Base-by-base conservation (phyloP, 2,888 invertebrate species). In the Lithosia quadra region DNA sequence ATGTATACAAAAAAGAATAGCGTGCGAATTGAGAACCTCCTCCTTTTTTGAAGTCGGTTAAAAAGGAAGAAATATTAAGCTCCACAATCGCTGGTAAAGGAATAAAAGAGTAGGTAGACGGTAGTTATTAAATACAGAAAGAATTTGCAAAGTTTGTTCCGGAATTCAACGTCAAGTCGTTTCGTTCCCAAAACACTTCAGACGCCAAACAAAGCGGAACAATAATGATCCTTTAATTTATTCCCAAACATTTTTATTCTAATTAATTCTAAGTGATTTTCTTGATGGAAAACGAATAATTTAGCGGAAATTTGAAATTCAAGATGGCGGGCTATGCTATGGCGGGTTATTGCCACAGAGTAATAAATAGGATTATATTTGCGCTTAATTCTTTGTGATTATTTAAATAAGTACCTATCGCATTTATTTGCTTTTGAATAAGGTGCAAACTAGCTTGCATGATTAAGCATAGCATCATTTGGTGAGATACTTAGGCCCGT, bases 231-330 rank as follows among this genome's bases (percentile, higher is more conserved):
- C 59, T 8, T 55, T 58, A 78, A 78, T 63, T 55, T 81, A 85
- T 82, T 79, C 76, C 65, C 63, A 53, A 68, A 55, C 63, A 53
- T 69, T 68, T 74, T 65, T 67, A 82, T 75, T 74, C 58, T 49
- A 66, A 82, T 82, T 76, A 75, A 78, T 81, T 81, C 83, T 77
- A 70, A 68, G 24, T 58, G 77, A 77, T 75, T 77, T 79, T 76
- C 69, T 74, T 65, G 72, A 63, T 74, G 65, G 74, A 72, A 75
- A 74, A 68, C 68, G 57, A 72, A 72, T 64, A 74, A 75, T 73
- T 76, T 67, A 78, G 67, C 65, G 69, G 13, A 49, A 18, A 84
- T 84, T 82, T 79, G 69, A 69, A 83, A 77, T 84, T 81, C 71
- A 70, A 75, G 74, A 71, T 68, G 59, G 68, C 65, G 62, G 63